Base-by-base conservation (phyloP, 2,797 vertebrate species). In the Cuculus canorus region DNA sequence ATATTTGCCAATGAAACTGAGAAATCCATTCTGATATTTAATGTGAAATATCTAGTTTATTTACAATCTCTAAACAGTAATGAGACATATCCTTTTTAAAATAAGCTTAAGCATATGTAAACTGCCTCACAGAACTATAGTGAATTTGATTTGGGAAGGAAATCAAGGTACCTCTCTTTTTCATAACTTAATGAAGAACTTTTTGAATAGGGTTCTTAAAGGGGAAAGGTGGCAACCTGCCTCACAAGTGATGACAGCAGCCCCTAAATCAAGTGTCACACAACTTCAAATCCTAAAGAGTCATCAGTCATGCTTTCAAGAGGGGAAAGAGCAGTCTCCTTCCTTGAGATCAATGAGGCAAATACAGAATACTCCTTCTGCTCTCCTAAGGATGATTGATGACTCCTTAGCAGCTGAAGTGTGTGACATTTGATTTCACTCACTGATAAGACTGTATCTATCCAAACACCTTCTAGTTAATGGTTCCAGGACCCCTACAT, bases 361-460 rank as follows among this genome's bases (percentile, higher is more conserved):
- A 86, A 86, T 77, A 88, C 65, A 89, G 88, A 94, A 92, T 28
- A 75, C 79, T 90, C 64, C 82, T 95, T 59, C 86, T 81, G n/a
- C 69, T 53, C 88, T 82, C 30, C 70, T 68, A 73, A 94, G 73
- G 54, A 88, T 96, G 95, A 96, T 88, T 93, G 95, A 96, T 96
- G 91, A 96, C 86, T 84, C 70, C 95, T 91, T 73, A 93, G 96
- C 85, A 87, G 93, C 72, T 86, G 68, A 96, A 96, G 86, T 94
- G 95, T 89, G 84, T 96, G 95, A 97, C 92, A 78, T 88, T 86
- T 94, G 92, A 96, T 96, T 96, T 96, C 79, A 88, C 41, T 95
- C 56, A 43, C 91, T 92, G 96, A 96, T 97, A 96, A 96, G 91
- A 94, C 12, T 91, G 76, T 94, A 85, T 92, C 92, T 90, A 72